Conservation (phyloP, 2,797 vertebrate genomes). For the Gambelia wislizenii region DNA sequence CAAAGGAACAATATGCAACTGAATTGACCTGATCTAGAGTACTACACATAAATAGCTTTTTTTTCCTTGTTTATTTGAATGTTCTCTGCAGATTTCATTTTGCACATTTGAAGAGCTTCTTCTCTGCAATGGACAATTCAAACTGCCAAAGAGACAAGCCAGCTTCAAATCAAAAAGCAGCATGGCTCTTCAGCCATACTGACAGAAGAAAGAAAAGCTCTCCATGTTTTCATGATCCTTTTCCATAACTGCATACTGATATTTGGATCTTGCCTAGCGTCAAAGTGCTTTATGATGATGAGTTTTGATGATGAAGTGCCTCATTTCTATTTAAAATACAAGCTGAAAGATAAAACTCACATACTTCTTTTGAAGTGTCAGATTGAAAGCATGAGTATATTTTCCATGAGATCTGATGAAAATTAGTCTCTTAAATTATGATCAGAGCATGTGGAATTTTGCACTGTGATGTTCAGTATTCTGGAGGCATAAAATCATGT, state of each 20-base stretch:
- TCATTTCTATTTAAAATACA: conserved; percentile 6
- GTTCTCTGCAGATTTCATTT: not conserved
- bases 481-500: not conserved
- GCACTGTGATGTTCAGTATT: not conserved
- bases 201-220: not conserved
- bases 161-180: not conserved
- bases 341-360: conserved; percentile 12
- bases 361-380: conserved; percentile 19
- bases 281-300: not conserved
- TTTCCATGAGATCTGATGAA: conserved; percentile 15
- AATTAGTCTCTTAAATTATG: conserved; percentile 2
- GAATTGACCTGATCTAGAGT: not conserved
- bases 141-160: not conserved
- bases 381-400: not conserved
- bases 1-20: not conserved
- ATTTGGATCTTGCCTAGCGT: not conserved
- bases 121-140: not conserved
- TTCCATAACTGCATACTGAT: not conserved
- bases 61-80: not conserved
- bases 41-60: not conserved
- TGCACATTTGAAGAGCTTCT: not conserved
- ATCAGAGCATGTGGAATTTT: not conserved
- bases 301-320: not conserved
- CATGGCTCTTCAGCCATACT: not conserved
- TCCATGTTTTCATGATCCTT: conserved; percentile 36